These are phyloP conservation scores for Xenotilapia longispinis DNA, from an alignment of 2,113 vertebrate genomes.

Conservation along the genomic window DNA sequence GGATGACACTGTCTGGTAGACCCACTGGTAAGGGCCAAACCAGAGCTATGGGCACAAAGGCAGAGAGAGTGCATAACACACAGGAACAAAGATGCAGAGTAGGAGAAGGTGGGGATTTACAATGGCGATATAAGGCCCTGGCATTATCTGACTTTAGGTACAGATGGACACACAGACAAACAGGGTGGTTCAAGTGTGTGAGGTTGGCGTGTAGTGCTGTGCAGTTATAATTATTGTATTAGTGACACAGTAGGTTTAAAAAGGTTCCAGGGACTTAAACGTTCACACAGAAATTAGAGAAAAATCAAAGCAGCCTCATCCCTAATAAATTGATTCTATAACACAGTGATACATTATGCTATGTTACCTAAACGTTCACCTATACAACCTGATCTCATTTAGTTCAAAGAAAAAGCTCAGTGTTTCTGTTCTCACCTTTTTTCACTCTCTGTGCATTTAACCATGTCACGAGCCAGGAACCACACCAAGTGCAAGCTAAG, in stretches of 20 bases:
- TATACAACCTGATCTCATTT: neutral
- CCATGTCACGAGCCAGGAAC: neutral
- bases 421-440: neutral
- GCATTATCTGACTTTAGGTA: neutral
- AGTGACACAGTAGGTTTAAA: neutral
- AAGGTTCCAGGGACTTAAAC: neutral
- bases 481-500: neutral
- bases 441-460: neutral
- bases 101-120: neutral
- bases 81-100: neutral
- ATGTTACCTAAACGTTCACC: neutral
- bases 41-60: neutral
- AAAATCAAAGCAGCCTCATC: neutral
- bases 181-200: neutral
- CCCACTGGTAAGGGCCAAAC: neutral
- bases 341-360: neutral
- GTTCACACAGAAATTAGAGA: neutral
- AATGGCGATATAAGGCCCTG: neutral
- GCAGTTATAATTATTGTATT: neutral
- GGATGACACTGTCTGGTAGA: constrained; percentile 48
- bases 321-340: neutral
- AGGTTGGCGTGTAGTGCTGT: neutral
- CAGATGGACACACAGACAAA: neutral
- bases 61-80: neutral
- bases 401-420: neutral